Evolutionary conservation across 2,888 invertebrate species (phyloP).

Genomic region (Melieria crassipennis): DNA sequence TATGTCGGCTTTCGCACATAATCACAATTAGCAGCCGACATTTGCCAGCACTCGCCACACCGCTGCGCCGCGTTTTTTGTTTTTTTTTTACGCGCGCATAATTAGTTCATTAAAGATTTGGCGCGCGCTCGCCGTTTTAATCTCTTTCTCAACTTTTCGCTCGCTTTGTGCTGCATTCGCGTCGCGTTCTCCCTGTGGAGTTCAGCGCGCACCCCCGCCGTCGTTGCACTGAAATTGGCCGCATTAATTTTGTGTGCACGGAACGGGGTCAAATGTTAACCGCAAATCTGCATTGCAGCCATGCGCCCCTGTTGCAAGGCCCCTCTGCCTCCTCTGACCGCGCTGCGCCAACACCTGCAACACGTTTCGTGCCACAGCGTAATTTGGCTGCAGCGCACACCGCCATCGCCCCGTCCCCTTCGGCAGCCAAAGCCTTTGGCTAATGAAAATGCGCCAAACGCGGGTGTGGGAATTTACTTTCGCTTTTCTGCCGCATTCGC

Average conservation of each 20-base stretch:
- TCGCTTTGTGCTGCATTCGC: not conserved
- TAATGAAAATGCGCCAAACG: constrained; percentile 12
- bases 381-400: constrained; percentile 19
- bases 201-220: too few species aligned
- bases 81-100: not conserved
- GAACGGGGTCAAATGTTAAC: constrained; percentile 17
- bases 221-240: not conserved
- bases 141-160: not conserved
- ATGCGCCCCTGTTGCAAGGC: not conserved
- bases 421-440: constrained; percentile 17
- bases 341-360: not conserved
- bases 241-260: not conserved
- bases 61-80: not conserved
- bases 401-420: constrained; percentile 21
- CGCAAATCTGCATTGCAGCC: constrained; percentile 27
- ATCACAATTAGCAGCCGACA: constrained; percentile 16
- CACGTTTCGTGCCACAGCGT: not conserved
- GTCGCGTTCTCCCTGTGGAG: not conserved
- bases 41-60: not conserved
- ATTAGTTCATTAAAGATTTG: constrained; percentile 1
- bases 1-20: constrained; percentile 11
- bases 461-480: constrained; percentile 31
- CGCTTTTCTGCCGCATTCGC: constrained; percentile 29
- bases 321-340: not conserved
- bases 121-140: too few species aligned